Base-by-base conservation (phyloP, 1,140 invertebrate species). In the Helicoverpa zea region DNA sequence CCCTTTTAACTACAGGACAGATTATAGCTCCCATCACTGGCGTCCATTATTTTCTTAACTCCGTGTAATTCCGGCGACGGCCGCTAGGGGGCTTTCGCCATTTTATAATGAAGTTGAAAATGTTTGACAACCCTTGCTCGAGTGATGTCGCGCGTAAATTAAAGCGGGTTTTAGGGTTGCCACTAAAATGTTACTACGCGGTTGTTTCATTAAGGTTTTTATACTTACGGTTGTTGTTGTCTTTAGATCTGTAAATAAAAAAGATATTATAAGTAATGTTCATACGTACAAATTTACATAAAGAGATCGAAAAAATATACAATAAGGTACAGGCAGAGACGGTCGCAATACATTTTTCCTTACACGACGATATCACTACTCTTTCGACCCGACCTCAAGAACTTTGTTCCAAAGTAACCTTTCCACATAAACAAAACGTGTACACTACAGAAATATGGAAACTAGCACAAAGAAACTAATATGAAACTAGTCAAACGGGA, bases 61-160 rank as follows among this genome's bases (percentile, higher is more conserved):
- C 12, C 35, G 35, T 49, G 63, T 81, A 82, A 82, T 85, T 81
- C 76, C 49, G 79, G 54, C 56, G 76, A 83, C 63, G 72, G 73
- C 29, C 83, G 78, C 83, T 59, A 74, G 83, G 81, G 80, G 73
- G 81, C 78, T 49, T 64, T 82, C 68, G 64, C 16, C 81, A 47
- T 81, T 83, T 43, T 81, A 80, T 86, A 88, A 88, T 88, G 81
- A 85, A 87, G 83, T 85, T 81, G 81, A 51, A 74, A 83, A 81
- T 74, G 63, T 75, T 63, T 76, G 79, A 81, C 79, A 81, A 80
- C 74, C 68, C 80, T 47, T 64, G 47, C 68, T 29, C 10, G 64
- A 76, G 77, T 61, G 59, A 18, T 70, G 76, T 49, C 29, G 80
- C 52, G 78, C 49, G 81, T 64, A 80, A 81, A 84, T 87, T 49